A percentile compares a stretch with the other conserved stretches of the same genome.
Evolutionary conservation across 2,888 invertebrate genomes (phyloP).

Genomic region (Apotomis capreana): DNA sequence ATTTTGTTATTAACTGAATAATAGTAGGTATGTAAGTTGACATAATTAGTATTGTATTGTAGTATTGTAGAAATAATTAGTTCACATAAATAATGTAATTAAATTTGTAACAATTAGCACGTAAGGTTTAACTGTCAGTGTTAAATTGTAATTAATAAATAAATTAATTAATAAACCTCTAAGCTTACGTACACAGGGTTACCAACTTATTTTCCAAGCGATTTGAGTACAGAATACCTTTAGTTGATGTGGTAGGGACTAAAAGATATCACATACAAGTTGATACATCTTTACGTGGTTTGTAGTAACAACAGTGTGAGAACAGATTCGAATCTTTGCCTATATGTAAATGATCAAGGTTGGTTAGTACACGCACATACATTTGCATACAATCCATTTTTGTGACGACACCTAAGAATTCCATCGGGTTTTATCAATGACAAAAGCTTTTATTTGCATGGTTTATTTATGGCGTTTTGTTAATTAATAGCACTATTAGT

Average conservation of each 20-base stretch:
- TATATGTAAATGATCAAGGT: slow-evolving; percentile 58
- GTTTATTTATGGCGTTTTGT: slow-evolving; percentile 10
- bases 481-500: slow-evolving; percentile 14
- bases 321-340: slow-evolving; percentile 55
- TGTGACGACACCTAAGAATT: slow-evolving; percentile 59
- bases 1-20: no score
- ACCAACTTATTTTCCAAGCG: neutral
- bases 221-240: slow-evolving; percentile 1
- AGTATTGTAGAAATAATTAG: no score
- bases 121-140: no score
- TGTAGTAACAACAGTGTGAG: slow-evolving; percentile 21
- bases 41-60: no score
- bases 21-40: no score
- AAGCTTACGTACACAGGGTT: slow-evolving; percentile 12
- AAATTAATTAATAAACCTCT: slow-evolving; percentile 25
- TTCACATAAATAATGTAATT: no score
- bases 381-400: slow-evolving; percentile 74
- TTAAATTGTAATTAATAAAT: no score
- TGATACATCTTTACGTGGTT: neutral
- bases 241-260: neutral
- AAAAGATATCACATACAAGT: neutral
- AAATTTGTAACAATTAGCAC: no score
- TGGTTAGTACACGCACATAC: slow-evolving; percentile 16
- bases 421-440: slow-evolving; percentile 45
- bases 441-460: slow-evolving; percentile 20